Percentiles rank a stretch among this genome's conserved stretches.
phyloP scores from a whole-genome alignment of 2,888 invertebrate genomes.

The Orchesella flavescens region DNA sequence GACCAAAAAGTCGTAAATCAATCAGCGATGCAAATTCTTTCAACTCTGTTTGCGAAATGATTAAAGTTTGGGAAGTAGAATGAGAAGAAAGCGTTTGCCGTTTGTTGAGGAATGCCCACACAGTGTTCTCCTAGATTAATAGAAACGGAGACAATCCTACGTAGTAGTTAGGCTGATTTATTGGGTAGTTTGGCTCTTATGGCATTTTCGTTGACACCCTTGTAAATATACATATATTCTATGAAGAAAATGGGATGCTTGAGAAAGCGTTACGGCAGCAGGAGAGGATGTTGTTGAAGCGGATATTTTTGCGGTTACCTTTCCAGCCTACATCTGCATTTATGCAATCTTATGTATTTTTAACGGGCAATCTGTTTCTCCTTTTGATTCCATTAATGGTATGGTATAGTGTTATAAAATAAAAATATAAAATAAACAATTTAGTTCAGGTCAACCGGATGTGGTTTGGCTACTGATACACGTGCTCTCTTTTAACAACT shows the following conservation, averaged over 20 bases:
- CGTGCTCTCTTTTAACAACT: neutral
- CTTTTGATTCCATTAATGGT: too few species aligned
- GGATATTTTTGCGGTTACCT: constrained; percentile 40
- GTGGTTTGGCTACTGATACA: neutral
- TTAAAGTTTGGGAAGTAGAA: constrained; percentile 42
- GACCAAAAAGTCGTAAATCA: constrained; percentile 60
- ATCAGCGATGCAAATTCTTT: constrained; percentile 62
- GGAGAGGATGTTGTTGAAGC: constrained; percentile 9
- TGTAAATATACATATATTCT: too few species aligned
- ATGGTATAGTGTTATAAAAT: too few species aligned
- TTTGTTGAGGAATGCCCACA: constrained; percentile 40
- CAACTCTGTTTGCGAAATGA: constrained; percentile 57
- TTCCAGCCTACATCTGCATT: neutral
- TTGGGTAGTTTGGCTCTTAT: constrained; percentile 32
- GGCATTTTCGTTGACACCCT: constrained; percentile 40
- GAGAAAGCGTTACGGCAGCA: constrained; percentile 6
- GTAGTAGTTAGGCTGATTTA: constrained; percentile 52
- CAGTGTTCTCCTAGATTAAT: constrained; percentile 43
- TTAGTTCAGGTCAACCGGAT: constrained; percentile 9
- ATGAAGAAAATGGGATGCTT: constrained; percentile 12
- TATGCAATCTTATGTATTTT: neutral
- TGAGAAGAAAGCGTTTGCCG: constrained; percentile 9
- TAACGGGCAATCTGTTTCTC: too few species aligned
- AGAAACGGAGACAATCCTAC: constrained; percentile 52
- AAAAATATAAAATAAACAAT: neutral